Percentiles rank a stretch among this genome's conserved stretches.
These are phyloP conservation scores for Erynnis tages DNA, from an alignment of 2,888 invertebrate species.

Conservation along the genomic window DNA sequence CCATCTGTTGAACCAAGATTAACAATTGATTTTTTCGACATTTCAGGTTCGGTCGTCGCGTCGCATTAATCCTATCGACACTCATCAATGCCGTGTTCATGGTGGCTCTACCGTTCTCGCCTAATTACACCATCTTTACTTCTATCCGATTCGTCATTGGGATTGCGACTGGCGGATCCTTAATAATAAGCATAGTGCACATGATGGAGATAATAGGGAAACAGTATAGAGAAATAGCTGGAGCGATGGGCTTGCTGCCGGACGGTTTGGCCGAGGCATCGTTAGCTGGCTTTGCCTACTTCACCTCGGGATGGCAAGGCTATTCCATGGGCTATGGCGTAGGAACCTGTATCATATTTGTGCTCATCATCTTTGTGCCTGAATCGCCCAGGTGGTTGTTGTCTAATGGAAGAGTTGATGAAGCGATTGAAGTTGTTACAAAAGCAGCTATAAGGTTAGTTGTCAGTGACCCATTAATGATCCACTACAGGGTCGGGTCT, in stretches of 20 bases:
- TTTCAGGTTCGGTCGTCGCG: conserved; percentile 62
- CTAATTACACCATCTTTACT: conserved; percentile 79
- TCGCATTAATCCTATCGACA: conserved; percentile 84
- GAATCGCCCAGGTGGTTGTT: conserved; percentile 63
- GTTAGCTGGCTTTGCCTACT: conserved; percentile 48
- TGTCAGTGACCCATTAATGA: too few species aligned
- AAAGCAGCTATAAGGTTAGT: conserved; percentile 42
- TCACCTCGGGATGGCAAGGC: conserved; percentile 45
- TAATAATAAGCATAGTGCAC: conserved; percentile 75
- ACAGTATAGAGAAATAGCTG: conserved; percentile 58
- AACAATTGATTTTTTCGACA: background rate
- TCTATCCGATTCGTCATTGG: conserved; percentile 84
- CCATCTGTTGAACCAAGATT: too few species aligned
- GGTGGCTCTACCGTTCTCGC: conserved; percentile 82
- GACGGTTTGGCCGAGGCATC: conserved; percentile 44
- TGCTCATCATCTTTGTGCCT: conserved; percentile 45
- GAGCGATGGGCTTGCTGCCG: conserved; percentile 39
- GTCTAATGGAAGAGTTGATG: conserved; percentile 43
- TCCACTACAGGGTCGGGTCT: too few species aligned
- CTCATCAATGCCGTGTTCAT: conserved; percentile 84
- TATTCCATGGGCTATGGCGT: conserved; percentile 43
- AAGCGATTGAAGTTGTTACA: conserved; percentile 45
- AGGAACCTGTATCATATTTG: conserved; percentile 40
- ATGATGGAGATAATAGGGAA: conserved; percentile 82
- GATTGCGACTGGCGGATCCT: conserved; percentile 87